Conservation (phyloP, 2,797 vertebrate species). For the Pseudochirops cupreus region DNA sequence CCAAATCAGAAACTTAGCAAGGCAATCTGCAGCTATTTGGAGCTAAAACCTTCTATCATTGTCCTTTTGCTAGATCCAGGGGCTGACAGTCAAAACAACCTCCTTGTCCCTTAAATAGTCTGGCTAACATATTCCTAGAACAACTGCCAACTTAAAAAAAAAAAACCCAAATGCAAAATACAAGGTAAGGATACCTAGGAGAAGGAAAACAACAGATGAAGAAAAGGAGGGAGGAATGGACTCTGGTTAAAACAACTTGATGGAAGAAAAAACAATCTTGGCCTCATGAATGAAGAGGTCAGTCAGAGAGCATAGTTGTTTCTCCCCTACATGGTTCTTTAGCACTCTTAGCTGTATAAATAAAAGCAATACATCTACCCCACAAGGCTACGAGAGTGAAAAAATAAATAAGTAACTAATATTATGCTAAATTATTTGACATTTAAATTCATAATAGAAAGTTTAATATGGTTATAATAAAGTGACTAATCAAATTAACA, state of each 20-base stretch:
- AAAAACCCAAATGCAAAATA: too few relatives aligned
- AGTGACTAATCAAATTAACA: not conserved
- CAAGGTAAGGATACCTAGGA: too few relatives aligned
- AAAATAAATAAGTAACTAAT: not conserved
- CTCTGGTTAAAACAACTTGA: not conserved
- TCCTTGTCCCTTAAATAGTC: too few relatives aligned
- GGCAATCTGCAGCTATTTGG: too few relatives aligned
- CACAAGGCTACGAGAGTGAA: not conserved
- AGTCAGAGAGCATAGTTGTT: not conserved
- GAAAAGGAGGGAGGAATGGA: not conserved
- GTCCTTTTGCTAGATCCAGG: too few relatives aligned
- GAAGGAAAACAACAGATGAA: not conserved
- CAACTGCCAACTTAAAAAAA: too few relatives aligned
- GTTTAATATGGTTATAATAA: not conserved
- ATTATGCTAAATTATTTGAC: not conserved
- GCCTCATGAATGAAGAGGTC: not conserved
- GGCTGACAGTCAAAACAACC: too few relatives aligned
- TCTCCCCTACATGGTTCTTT: not conserved
- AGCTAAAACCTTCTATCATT: too few relatives aligned
- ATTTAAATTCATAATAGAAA: not conserved
- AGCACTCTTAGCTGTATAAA: not conserved
- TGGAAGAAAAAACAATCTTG: not conserved
- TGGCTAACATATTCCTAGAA: too few relatives aligned
- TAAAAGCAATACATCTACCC: not conserved
- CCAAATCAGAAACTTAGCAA: too few relatives aligned